Evolutionary conservation across 2,797 vertebrate species (phyloP), one percentile per base, ranked within the genome.

Genomic region (Cynopterus sphinx): DNA sequence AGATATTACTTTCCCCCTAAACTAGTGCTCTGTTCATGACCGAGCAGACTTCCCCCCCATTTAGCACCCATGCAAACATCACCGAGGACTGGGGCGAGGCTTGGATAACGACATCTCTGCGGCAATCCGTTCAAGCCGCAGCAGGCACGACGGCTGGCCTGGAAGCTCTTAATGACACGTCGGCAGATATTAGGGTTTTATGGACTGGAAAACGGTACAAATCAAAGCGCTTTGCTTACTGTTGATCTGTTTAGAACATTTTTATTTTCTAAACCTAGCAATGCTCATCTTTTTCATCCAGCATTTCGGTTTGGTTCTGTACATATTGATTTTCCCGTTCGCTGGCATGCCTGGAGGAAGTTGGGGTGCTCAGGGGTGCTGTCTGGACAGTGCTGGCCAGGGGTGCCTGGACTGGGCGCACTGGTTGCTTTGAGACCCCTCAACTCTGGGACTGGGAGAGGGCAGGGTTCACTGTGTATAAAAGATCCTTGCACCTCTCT

Each of bases 121-220:
- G 91, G 98, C 88, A 87, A 97, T 98, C 95, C 39, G 78, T 97
- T 98, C 97, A 86, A 96, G 96, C 95, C n/a, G 49, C 88, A 68
- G 92, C 87, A 73, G 96, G 96, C 98, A 91, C 65, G 95, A 96
- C 57, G 85, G 91, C 93, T 91, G 92, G 95, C 96, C 90, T 87
- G 95, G 97, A 98, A 98, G 97, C 97, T 98, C 97, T 98, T 98
- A 98, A 98, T 98, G 98, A 97, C 98, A 98, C 0, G 2, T 93
- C 79, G 92, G 97, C 73, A 75, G 97, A 97, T 98, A 98, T 98
- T 98, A 98, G 98, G 92, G 94, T 96, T 98, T 98, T 98, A 98
- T 98, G 98, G 98, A 71, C 98, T 98, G 98, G 98, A 98, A 98
- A 98, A 98, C 98, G 96, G 98, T 97, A 96, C 98, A 98, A 98